phyloP scores from a whole-genome alignment of 2,113 vertebrate species.

The Microtus oregoni region DNA sequence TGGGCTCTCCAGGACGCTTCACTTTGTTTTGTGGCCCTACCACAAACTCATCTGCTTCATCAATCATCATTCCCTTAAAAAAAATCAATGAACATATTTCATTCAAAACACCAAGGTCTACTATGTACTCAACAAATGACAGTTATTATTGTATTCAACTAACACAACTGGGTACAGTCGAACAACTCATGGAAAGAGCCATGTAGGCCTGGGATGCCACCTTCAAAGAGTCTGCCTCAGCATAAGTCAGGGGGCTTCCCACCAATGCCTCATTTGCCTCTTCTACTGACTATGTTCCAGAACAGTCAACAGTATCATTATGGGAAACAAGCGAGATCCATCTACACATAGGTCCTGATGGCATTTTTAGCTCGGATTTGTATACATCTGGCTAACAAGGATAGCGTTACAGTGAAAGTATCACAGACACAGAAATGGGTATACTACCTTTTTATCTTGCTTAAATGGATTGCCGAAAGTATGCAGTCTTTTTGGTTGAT shows the following conservation, averaged over 20 bases:
- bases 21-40: constrained; percentile 95
- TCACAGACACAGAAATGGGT: not conserved
- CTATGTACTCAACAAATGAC: not conserved
- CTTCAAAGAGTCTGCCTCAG: not conserved
- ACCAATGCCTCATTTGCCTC: not conserved
- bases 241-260: not conserved
- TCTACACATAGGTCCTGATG: not conserved
- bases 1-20: constrained; percentile 91
- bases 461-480: constrained; percentile 92
- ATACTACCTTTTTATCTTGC: constrained; percentile 91
- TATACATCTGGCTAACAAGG: not conserved
- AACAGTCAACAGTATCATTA: too few species aligned
- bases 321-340: not conserved
- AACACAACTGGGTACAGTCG: not conserved
- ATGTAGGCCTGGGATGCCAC: not conserved
- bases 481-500: constrained; percentile 91
- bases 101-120: constrained; percentile 2
- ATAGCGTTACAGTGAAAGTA: constrained; percentile 12
- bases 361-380: constrained; percentile 40
- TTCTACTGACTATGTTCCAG: not conserved
- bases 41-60: constrained; percentile 98
- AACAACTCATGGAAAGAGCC: not conserved
- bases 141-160: constrained; percentile 27
- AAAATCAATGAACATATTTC: constrained; percentile 43
- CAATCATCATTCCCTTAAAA: constrained; percentile 98